phyloP scores from a whole-genome alignment of 2,888 invertebrate species.

The Apamea sordens region DNA sequence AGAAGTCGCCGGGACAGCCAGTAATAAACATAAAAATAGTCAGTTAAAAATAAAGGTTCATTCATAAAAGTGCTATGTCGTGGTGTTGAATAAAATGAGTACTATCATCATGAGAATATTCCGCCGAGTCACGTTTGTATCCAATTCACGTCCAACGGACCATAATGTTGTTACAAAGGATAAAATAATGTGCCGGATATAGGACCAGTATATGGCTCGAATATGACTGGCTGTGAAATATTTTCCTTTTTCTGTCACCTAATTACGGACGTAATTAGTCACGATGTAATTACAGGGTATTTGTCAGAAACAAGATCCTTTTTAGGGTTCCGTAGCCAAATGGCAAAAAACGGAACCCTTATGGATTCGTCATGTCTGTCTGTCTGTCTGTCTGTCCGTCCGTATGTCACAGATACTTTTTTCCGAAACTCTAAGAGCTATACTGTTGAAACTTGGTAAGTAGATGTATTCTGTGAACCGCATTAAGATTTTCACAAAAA shows the following conservation, averaged over 20 bases:
- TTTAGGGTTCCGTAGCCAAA: too few relatives aligned
- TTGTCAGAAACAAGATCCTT: neutral
- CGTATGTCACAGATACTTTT: too few relatives aligned
- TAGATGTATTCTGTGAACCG: too few relatives aligned
- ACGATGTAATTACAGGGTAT: conserved; percentile 9
- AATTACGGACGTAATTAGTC: conserved; percentile 10
- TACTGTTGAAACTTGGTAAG: too few relatives aligned
- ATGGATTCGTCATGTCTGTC: too few relatives aligned
- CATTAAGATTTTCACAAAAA: too few relatives aligned
- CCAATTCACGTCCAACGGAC: conserved; percentile 25
- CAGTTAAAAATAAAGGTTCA: conserved; percentile 40
- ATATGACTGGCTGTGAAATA: conserved; percentile 20
- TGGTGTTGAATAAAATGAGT: conserved; percentile 48
- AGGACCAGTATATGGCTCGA: conserved; percentile 9
- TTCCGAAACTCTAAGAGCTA: too few relatives aligned
- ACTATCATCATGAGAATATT: conserved; percentile 41
- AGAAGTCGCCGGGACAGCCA: neutral
- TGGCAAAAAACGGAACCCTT: too few relatives aligned
- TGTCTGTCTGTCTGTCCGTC: too few relatives aligned
- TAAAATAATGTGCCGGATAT: conserved; percentile 23
- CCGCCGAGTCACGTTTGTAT: conserved; percentile 26
- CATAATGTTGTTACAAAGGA: conserved; percentile 22
- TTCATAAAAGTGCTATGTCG: conserved; percentile 31
- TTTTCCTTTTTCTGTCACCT: neutral
- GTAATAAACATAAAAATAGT: neutral